phyloP scores from a whole-genome alignment of 2,113 vertebrate genomes.

The Melanotaenia duboulayi region DNA sequence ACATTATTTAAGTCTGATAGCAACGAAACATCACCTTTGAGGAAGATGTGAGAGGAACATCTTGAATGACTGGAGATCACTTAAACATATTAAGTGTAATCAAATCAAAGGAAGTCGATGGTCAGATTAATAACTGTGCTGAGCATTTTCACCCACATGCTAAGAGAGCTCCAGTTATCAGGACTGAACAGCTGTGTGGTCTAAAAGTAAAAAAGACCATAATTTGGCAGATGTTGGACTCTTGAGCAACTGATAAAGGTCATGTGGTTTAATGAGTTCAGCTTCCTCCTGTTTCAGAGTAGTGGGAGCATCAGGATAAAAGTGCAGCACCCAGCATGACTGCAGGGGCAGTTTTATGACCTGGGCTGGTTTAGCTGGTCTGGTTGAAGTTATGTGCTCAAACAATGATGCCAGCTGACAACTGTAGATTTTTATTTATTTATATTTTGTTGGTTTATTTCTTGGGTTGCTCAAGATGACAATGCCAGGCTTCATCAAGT shows the following conservation, averaged over 20 bases:
- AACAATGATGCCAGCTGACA: not conserved
- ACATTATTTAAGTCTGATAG: not conserved
- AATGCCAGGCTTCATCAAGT: too few species aligned
- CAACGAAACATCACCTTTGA: not conserved
- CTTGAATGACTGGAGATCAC: not conserved
- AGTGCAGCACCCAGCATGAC: not conserved
- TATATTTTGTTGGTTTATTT: too few species aligned
- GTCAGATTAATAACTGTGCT: not conserved
- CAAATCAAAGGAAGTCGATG: not conserved
- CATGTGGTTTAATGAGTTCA: not conserved
- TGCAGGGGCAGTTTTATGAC: too few species aligned
- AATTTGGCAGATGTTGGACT: not conserved
- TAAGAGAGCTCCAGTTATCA: not conserved
- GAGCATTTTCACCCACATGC: not conserved
- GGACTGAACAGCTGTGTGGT: not conserved
- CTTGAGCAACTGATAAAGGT: not conserved
- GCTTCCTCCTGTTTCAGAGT: not conserved
- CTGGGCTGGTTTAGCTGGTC: not conserved
- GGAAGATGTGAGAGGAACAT: not conserved
- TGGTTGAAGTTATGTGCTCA: not conserved
- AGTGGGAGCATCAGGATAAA: not conserved
- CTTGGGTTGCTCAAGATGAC: too few species aligned
- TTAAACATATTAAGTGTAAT: not conserved
- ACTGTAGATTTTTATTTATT: too few species aligned
- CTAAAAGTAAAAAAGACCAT: not conserved